phyloP scores from a whole-genome alignment of 2,113 vertebrate genomes.

The Oreochromis spilurus region DNA sequence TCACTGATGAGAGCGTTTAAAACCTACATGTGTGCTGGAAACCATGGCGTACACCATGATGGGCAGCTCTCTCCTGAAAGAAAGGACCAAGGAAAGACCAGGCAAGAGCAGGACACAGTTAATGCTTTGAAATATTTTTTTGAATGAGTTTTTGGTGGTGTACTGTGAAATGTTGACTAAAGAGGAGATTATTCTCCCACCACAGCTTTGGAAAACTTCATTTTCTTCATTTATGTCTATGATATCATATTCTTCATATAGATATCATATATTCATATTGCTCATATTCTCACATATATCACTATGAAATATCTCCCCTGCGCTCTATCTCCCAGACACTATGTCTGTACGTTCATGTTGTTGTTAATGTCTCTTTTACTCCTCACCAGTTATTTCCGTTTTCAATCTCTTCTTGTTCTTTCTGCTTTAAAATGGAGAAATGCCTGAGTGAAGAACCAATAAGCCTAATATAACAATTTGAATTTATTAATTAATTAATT shows the following conservation, averaged over 20 bases:
- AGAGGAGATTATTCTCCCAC: background rate
- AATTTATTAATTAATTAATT: background rate
- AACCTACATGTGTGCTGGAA: background rate
- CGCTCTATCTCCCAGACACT: background rate
- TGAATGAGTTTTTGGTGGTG: background rate
- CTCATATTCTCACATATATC: background rate
- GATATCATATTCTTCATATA: background rate
- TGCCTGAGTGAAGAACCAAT: background rate
- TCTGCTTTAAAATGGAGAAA: background rate
- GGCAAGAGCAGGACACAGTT: background rate
- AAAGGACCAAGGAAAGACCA: background rate
- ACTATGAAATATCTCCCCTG: background rate
- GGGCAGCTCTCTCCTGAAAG: background rate
- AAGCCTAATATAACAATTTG: background rate
- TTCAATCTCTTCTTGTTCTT: background rate
- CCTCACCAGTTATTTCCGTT: background rate
- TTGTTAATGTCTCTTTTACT: background rate
- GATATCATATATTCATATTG: background rate
- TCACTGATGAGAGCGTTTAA: background rate
- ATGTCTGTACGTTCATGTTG: background rate
- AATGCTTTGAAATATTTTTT: background rate
- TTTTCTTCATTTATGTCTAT: background rate
- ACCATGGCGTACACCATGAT: background rate
- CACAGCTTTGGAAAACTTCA: background rate
- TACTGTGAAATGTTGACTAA: background rate